Conservation (phyloP, 2,797 vertebrate genomes). For the Macropodus opercularis region DNA sequence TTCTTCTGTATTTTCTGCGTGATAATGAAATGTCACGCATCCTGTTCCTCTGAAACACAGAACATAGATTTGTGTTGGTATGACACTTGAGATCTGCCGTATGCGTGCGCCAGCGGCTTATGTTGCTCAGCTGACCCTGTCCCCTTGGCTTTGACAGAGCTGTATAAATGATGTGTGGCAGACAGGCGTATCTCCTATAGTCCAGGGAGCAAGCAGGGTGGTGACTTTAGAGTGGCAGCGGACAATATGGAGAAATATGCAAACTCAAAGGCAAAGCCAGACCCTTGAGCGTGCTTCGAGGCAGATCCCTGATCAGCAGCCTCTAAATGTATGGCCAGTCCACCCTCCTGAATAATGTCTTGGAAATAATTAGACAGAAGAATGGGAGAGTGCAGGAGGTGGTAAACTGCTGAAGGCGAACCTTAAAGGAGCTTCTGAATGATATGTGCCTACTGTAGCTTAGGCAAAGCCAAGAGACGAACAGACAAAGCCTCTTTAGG, state of each 20-base stretch:
- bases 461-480: constrained; percentile 43
- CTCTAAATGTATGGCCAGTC: constrained; percentile 45
- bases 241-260: constrained; percentile 20
- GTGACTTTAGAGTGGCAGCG: constrained; percentile 32
- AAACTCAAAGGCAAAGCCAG: constrained; percentile 33
- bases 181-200: constrained; percentile 47
- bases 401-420: constrained; percentile 65
- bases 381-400: constrained; percentile 40
- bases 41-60: constrained; percentile 13
- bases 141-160: constrained; percentile 49
- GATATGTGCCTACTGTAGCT: constrained; percentile 36
- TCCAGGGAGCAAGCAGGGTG: constrained; percentile 33
- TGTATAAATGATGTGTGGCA: constrained; percentile 36
- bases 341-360: no score
- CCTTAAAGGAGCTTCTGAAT: constrained; percentile 53
- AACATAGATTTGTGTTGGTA: constrained; percentile 7
- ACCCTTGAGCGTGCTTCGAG: constrained; percentile 18
- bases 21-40: constrained; percentile 22
- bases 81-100: constrained; percentile 16
- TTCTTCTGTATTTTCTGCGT: constrained; percentile 11
- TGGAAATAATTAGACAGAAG: constrained; percentile 65
- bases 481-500: constrained; percentile 57
- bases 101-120: constrained; percentile 36
- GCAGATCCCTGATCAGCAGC: constrained; percentile 38
- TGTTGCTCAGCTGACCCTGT: constrained; percentile 50